These are phyloP conservation scores for Archips xylosteana DNA, from an alignment of 2,888 invertebrate genomes.

Conservation along the genomic window DNA sequence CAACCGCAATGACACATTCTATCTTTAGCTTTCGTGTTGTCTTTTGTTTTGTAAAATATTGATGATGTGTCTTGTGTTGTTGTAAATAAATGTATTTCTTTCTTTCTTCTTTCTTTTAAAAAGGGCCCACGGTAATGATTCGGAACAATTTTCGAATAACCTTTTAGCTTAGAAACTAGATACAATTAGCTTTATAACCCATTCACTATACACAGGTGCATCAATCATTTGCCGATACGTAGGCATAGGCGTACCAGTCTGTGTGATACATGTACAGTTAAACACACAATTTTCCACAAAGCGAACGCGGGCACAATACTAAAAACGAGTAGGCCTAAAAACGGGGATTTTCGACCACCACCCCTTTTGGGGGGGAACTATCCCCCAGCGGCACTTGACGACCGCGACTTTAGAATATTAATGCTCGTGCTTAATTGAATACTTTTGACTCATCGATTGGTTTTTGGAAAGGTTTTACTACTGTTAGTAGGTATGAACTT, in stretches of 20 bases:
- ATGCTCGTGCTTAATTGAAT: slow-evolving; percentile 78
- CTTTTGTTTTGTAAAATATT: too few species aligned
- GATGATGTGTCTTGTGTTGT: too few species aligned
- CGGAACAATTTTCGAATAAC: too few species aligned
- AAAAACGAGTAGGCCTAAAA: slow-evolving; percentile 84
- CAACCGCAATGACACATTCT: too few species aligned
- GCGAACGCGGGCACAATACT: slow-evolving; percentile 69
- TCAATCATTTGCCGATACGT: background rate
- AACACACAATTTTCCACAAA: slow-evolving; percentile 44
- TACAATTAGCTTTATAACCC: background rate
- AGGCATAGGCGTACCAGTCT: background rate
- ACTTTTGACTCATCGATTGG: slow-evolving; percentile 70
- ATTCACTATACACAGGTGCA: background rate
- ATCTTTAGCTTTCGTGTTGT: too few species aligned
- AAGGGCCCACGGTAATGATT: too few species aligned
- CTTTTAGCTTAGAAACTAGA: background rate
- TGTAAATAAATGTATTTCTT: too few species aligned
- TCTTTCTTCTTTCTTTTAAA: too few species aligned
- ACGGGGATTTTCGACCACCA: slow-evolving; percentile 66
- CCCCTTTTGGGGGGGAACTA: slow-evolving; percentile 60
- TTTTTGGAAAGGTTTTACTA: slow-evolving; percentile 48
- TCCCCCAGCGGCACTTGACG: slow-evolving; percentile 74
- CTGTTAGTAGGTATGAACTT: background rate
- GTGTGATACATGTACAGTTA: slow-evolving; percentile 49
- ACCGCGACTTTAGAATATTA: slow-evolving; percentile 81